phyloP scores from a whole-genome alignment of 2,797 vertebrate genomes.

The Euthynnus affinis region DNA sequence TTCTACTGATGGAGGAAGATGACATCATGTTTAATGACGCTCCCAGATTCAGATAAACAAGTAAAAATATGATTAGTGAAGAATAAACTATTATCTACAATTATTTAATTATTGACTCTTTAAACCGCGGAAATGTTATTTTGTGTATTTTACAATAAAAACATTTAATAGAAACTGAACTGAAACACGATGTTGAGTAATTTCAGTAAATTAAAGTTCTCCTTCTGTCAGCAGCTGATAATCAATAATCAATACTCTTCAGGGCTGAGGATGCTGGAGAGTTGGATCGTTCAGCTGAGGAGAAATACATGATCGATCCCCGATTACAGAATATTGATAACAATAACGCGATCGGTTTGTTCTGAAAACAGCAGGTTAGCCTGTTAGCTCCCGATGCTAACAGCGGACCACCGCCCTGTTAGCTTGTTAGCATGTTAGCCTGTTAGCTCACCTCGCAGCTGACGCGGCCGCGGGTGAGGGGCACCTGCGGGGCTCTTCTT shows the following conservation, averaged over 20 bases:
- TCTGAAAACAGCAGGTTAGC: neutral
- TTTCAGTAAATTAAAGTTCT: neutral
- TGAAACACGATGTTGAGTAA: no score
- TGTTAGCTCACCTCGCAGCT: neutral
- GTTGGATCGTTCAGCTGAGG: neutral
- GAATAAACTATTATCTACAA: no score
- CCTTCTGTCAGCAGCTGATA: neutral
- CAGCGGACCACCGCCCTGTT: conserved; percentile 40
- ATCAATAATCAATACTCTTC: neutral
- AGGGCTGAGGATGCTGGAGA: neutral
- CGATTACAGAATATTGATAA: neutral
- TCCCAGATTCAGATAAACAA: no score
- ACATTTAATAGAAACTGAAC: no score
- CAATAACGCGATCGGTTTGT: no score
- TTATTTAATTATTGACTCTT: no score
- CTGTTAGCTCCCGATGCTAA: conserved; percentile 35
- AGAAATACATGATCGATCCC: neutral
- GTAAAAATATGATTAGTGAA: no score
- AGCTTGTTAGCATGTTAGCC: conserved; percentile 25
- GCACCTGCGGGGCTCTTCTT: neutral
- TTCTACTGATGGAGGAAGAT: no score
- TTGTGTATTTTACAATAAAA: no score
- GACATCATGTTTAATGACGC: no score
- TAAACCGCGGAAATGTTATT: no score
- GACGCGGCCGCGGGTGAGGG: neutral